A percentile compares a stretch with the other conserved stretches of the same genome.
Evolutionary conservation across 2,797 vertebrate species (phyloP).

Genomic region (Danio aesculapii): DNA sequence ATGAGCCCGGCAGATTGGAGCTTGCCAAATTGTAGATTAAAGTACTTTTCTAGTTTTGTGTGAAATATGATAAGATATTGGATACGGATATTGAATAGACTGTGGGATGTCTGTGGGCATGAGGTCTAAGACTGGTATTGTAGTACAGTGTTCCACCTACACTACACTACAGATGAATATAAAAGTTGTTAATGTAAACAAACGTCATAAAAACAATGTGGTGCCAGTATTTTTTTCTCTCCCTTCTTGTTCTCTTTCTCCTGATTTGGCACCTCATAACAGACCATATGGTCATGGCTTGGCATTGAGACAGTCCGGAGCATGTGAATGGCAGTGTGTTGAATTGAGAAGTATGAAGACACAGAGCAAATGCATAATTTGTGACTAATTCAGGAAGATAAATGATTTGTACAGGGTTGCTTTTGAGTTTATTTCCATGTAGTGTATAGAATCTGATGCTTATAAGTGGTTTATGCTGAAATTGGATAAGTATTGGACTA

Average conservation of each 20-base stretch:
- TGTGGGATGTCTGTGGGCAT: background rate
- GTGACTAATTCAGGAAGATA: background rate
- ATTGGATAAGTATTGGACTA: background rate
- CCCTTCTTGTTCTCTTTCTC: background rate
- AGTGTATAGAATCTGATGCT: background rate
- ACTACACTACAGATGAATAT: background rate
- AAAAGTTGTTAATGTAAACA: background rate
- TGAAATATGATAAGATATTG: background rate
- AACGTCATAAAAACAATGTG: background rate
- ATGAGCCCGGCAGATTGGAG: background rate
- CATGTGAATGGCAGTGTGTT: constrained; percentile 14
- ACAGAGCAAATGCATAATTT: background rate
- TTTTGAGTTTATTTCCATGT: background rate
- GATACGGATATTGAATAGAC: background rate
- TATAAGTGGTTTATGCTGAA: background rate
- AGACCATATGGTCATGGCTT: constrained; percentile 32
- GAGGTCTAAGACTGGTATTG: background rate
- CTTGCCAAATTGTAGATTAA: background rate
- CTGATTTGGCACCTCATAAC: constrained; percentile 20
- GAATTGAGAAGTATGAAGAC: constrained; percentile 1
- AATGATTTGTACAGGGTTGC: background rate
- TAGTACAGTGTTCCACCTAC: background rate
- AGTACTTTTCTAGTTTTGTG: background rate
- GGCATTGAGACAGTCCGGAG: constrained; percentile 11
- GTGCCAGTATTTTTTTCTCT: background rate